Evolutionary conservation across 2,888 invertebrate species (phyloP).

Genomic region (Calameuta filiformis): DNA sequence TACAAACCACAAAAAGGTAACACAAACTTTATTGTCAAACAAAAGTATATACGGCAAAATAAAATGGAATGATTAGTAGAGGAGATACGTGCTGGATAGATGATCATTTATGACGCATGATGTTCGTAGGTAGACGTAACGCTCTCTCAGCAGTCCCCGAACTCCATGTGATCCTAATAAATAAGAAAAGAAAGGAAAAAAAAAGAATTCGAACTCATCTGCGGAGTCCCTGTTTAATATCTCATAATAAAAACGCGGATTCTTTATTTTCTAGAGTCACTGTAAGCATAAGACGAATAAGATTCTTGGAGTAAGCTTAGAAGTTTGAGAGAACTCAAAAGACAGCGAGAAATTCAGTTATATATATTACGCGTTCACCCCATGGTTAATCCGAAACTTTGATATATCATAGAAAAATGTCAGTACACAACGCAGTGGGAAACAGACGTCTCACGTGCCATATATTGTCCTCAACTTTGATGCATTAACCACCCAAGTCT

Average conservation of each 20-base stretch:
- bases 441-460: not conserved
- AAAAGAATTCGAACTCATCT: not conserved
- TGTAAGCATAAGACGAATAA: not conserved
- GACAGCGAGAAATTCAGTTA: not conserved
- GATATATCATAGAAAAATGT: not conserved
- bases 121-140: not conserved
- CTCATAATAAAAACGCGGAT: not conserved
- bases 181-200: not conserved
- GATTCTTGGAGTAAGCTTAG: not conserved
- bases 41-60: not conserved
- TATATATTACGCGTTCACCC: not conserved
- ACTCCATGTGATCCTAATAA: constrained; percentile 6
- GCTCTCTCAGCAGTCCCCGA: not conserved
- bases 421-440: not conserved
- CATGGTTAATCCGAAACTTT: not conserved
- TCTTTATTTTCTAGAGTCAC: not conserved
- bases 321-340: not conserved
- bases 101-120: constrained; percentile 1
- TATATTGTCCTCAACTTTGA: not conserved
- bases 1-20: not conserved
- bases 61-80: constrained; percentile 1
- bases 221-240: not conserved
- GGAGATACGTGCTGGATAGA: constrained; percentile 1
- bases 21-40: constrained; percentile 7
- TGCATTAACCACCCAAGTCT: not conserved